Conservation (phyloP, 2,113 vertebrate genomes). For the Eretmochelys imbricata region DNA sequence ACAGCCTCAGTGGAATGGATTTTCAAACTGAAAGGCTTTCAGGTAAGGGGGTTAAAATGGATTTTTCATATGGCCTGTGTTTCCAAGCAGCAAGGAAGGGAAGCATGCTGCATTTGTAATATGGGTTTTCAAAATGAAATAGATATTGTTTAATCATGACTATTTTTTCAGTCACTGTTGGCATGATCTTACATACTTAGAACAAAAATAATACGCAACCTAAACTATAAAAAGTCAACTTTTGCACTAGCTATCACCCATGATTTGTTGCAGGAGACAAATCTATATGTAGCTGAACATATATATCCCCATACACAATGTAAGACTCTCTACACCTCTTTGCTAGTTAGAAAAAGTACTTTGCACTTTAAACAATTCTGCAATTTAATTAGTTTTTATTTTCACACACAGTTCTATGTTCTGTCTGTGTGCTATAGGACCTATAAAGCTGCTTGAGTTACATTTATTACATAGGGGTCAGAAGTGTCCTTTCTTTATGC, state of each 20-base stretch:
- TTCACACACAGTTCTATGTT: background rate
- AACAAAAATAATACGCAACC: background rate
- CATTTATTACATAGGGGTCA: background rate
- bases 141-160: fast-evolving
- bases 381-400: background rate
- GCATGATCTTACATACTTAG: fast-evolving
- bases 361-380: background rate
- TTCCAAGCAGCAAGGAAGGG: fast-evolving
- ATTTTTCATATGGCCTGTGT: fast-evolving
- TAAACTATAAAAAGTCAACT: background rate
- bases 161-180: background rate
- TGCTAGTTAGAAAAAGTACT: background rate
- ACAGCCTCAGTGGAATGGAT: background rate
- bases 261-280: background rate
- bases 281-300: background rate
- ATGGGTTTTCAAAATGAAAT: fast-evolving
- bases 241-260: background rate
- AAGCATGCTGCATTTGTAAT: fast-evolving
- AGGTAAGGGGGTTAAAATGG: fast-evolving
- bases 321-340: background rate
- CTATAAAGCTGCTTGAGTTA: background rate
- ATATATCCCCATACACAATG: background rate
- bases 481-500: background rate
- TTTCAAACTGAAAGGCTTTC: background rate
- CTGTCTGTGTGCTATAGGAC: background rate